A percentile compares a stretch with the other conserved stretches of the same genome.
Conservation (phyloP, 2,888 invertebrate species). For the Electrophaes corylata region DNA sequence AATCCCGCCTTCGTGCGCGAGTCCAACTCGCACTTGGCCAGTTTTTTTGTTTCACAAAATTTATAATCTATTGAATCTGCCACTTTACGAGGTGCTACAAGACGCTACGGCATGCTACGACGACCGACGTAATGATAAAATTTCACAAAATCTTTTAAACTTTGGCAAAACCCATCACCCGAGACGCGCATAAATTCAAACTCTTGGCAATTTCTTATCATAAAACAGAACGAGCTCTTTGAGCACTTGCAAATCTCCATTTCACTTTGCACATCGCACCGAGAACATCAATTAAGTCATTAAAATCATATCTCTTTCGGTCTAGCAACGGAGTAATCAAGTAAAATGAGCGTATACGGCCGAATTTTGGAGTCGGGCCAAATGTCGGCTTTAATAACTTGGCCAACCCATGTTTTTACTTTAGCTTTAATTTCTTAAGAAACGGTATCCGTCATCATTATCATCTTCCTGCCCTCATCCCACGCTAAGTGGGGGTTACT, state of each 20-base stretch:
- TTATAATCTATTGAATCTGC: neutral
- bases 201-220: conserved; percentile 18
- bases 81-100: conserved; percentile 8
- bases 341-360: conserved; percentile 55
- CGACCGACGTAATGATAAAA: neutral
- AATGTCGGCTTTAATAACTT: conserved; percentile 40
- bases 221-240: conserved; percentile 13
- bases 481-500: too few relatives aligned
- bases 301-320: conserved; percentile 62
- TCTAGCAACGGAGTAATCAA: conserved; percentile 60
- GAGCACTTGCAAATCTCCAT: conserved; percentile 18
- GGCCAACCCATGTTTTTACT: conserved; percentile 42
- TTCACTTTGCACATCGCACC: conserved; percentile 37
- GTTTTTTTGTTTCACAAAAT: neutral
- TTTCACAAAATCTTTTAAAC: neutral
- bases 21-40: too few relatives aligned
- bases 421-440: conserved; percentile 20
- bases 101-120: neutral
- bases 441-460: neutral
- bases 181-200: conserved; percentile 5
- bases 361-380: conserved; percentile 54
- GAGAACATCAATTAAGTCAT: conserved; percentile 54
- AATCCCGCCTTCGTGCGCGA: too few relatives aligned
- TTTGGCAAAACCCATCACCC: neutral
- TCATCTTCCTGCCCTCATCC: too few relatives aligned